Conservation (phyloP, 2,888 invertebrate species). For the Griposia aprilina region DNA sequence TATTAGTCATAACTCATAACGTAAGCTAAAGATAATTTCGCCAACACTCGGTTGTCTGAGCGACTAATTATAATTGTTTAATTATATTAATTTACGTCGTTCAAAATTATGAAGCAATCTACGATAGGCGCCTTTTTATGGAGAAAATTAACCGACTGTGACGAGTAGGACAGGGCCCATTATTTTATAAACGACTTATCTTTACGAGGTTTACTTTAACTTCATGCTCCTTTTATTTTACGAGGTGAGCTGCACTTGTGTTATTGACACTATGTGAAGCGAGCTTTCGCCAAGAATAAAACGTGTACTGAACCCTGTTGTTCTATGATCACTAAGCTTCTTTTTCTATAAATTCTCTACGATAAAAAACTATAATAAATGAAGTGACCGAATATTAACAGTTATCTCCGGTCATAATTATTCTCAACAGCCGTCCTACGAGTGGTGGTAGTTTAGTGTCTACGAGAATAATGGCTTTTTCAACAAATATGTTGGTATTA, state of each 20-base stretch:
- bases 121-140: conserved; percentile 68
- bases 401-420: no score
- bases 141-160: conserved; percentile 70
- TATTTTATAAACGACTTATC: conserved; percentile 43
- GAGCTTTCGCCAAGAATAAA: background rate
- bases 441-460: no score
- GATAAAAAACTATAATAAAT: no score
- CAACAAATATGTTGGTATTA: no score
- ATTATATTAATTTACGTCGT: conserved; percentile 76
- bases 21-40: conserved; percentile 51
- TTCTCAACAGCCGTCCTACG: no score
- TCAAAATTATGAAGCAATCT: conserved; percentile 71
- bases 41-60: conserved; percentile 66
- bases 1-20: conserved; percentile 21
- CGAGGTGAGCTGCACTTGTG: conserved; percentile 34
- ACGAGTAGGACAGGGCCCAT: conserved; percentile 62
- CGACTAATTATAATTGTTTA: conserved; percentile 79
- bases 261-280: conserved; percentile 17
- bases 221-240: conserved; percentile 60
- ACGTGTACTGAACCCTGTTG: background rate
- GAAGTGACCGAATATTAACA: no score
- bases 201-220: conserved; percentile 40
- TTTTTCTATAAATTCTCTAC: no score
- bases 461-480: no score
- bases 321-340: no score